Base-by-base conservation (phyloP, 2,113 vertebrate species). In the Corydoras sp. region DNA sequence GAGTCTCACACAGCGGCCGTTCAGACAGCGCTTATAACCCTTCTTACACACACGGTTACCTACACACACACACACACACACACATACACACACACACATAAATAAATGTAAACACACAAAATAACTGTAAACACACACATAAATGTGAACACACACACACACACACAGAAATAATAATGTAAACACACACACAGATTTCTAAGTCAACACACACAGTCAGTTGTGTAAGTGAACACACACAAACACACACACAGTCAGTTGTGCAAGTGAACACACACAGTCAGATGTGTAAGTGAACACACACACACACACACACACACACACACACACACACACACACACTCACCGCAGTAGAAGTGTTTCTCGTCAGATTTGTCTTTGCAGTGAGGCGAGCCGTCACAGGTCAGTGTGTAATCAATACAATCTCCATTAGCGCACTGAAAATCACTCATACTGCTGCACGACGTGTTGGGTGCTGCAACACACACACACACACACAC, bases 361-460 rank as follows among this genome's bases (percentile, higher is more conserved):
- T 99, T 99, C 90, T 99, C 96, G 0, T 99, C 96, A 0, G 96
- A 98, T 86, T 96, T 98, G 91, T 99, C 95, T 83, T 98, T 99
- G 89, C 96, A 99, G 86, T 98, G 91, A 12, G 92, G 89, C 65
- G 88, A 90, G 0, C 94, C 92, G 0, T 98, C 96, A 0, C 96
- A 98, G 0, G 96, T 98, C 80, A 92, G 86, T 63, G 91, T 93
- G 90, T 96, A 98, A 85, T 92, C 92, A 9, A 98, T 88, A 71
- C 97, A 99, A 81, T 99, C 95, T 0, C 96, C 94, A 0, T 97
- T 99, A 5, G 94, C 95, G n/a, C 97, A 98, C 81, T 98, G 95
- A 0, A 99, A 99, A 81, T 96, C 93, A 0, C 94, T 89, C 0
- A 95, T 87, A 2, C 84, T 73, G 48, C 88, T 92, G 79, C 97